Conservation (phyloP, 2,797 vertebrate genomes). For the Anabacerthia variegaticeps region DNA sequence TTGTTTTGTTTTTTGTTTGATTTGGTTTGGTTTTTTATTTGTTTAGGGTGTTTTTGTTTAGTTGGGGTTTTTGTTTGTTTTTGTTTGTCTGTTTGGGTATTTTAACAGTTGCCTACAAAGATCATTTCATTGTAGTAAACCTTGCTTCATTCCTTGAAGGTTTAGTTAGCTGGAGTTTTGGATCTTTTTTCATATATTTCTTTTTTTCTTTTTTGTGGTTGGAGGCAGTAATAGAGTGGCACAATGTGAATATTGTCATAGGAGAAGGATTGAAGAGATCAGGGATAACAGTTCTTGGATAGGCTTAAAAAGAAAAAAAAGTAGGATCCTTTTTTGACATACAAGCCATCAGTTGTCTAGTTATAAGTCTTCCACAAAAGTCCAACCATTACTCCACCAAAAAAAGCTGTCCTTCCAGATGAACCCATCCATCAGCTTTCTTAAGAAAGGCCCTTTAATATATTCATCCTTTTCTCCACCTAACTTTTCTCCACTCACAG, state of each 20-base stretch:
- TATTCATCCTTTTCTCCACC: neutral
- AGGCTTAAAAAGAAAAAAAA: neutral
- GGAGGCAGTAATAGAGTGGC: neutral
- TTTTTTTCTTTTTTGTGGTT: neutral
- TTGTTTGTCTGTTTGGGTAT: too few relatives aligned
- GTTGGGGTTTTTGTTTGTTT: too few relatives aligned
- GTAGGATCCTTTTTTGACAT: neutral
- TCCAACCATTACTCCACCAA: neutral
- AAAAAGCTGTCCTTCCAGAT: neutral
- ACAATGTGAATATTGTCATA: neutral
- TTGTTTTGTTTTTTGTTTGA: neutral
- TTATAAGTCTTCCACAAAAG: neutral
- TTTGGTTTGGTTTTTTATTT: too few relatives aligned
- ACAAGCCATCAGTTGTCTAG: neutral
- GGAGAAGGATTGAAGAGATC: neutral
- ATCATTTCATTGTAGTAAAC: neutral
- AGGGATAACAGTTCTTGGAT: neutral
- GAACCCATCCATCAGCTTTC: neutral
- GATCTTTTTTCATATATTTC: rapidly evolving
- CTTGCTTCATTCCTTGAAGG: neutral
- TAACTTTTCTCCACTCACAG: neutral
- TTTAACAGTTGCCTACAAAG: neutral
- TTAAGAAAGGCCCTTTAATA: neutral
- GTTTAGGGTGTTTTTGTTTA: too few relatives aligned
- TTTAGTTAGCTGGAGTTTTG: neutral